phyloP scores from a whole-genome alignment of 2,113 vertebrate species.

The Nestor notabilis region DNA sequence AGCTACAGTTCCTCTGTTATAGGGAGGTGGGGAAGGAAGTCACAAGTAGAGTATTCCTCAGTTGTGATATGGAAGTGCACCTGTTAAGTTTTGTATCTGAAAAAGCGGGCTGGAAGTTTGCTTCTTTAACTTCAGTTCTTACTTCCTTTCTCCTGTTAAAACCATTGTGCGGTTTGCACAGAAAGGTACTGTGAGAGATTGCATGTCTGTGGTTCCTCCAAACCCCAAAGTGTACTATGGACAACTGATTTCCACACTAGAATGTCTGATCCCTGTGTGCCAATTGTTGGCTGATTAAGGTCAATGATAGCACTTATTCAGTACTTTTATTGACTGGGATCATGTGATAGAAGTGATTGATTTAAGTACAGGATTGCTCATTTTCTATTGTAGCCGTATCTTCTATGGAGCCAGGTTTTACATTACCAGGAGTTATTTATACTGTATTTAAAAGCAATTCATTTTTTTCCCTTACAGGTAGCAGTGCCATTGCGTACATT shows the following conservation, averaged over 20 bases:
- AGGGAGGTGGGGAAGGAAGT: neutral
- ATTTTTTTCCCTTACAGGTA: constrained; percentile 5
- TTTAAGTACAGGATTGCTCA: constrained; percentile 66
- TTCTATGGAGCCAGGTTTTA: constrained; percentile 4
- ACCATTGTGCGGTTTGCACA: neutral
- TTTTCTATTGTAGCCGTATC: constrained; percentile 56
- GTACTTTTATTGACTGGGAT: constrained; percentile 68
- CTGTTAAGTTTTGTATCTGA: neutral
- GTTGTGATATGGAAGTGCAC: neutral
- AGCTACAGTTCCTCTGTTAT: neutral
- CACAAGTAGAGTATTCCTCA: neutral
- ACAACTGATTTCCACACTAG: neutral
- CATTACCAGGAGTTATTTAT: constrained; percentile 28
- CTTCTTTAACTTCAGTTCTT: neutral
- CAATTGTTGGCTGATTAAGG: constrained; percentile 70
- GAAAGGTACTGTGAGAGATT: neutral
- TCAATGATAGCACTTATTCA: constrained; percentile 69
- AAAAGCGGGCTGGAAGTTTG: neutral
- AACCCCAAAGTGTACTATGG: neutral
- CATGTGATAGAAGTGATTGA: constrained; percentile 74
- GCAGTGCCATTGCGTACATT: neutral
- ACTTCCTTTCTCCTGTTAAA: neutral
- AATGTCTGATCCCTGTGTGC: constrained; percentile 62
- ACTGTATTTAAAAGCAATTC: constrained; percentile 24
- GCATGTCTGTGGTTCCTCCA: neutral